Evolutionary conservation across 2,888 invertebrate genomes (phyloP).

Genomic region (Nomada goodeniana): DNA sequence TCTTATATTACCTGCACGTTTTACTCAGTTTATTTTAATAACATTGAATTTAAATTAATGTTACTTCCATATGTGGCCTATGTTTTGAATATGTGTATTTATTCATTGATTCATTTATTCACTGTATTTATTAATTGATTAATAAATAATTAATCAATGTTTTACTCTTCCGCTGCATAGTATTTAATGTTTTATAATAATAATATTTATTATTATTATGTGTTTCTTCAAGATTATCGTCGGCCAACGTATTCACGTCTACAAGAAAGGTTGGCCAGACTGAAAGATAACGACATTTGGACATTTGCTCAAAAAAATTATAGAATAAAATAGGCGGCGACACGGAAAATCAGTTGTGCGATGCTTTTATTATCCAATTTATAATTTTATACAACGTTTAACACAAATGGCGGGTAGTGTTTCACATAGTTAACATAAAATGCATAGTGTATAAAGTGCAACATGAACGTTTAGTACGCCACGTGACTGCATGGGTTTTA

Average conservation of each 20-base stretch:
- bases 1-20: not conserved
- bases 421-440: not conserved
- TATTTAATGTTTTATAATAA: not conserved
- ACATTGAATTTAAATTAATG: not conserved
- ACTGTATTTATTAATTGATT: too few relatives aligned
- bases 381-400: conserved; percentile 17
- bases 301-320: conserved; percentile 29
- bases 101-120: not conserved
- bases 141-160: not conserved
- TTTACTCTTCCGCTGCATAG: not conserved
- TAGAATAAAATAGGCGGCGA: conserved; percentile 23
- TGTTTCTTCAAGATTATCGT: not conserved
- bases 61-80: too few relatives aligned
- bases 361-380: conserved; percentile 18
- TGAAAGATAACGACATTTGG: conserved; percentile 13
- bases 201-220: not conserved
- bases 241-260: not conserved
- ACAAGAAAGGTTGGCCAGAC: not conserved
- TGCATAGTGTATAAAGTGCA: not conserved
- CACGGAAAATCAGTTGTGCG: conserved; percentile 5
- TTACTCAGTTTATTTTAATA: not conserved
- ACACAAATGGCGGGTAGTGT: not conserved
- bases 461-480: conserved; percentile 22
- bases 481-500: conserved; percentile 49
- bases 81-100: not conserved